phyloP scores from a whole-genome alignment of 2,888 invertebrate genomes.

The Drosophila rellima region DNA sequence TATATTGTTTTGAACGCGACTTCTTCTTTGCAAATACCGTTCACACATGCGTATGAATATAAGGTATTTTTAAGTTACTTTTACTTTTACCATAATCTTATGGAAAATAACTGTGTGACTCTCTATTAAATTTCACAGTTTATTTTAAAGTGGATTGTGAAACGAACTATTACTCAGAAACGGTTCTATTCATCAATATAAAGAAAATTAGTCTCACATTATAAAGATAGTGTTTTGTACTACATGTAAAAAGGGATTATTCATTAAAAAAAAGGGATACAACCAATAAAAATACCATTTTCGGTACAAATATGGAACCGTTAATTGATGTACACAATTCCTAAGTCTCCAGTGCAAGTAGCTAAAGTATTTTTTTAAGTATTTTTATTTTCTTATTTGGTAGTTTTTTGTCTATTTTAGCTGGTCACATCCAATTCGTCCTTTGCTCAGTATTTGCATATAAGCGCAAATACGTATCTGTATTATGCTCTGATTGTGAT shows the following conservation, averaged over 20 bases:
- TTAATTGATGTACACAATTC: no score
- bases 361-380: no score
- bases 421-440: background rate
- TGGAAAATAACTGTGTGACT: background rate
- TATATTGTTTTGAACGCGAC: constrained; percentile 63
- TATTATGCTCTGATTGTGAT: constrained; percentile 10
- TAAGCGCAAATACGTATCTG: constrained; percentile 7
- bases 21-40: constrained; percentile 53
- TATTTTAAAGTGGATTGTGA: background rate
- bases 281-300: background rate
- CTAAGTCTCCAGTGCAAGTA: no score
- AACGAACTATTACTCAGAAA: background rate
- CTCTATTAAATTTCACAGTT: background rate
- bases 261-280: no score
- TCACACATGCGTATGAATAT: constrained; percentile 55
- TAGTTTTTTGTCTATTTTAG: background rate
- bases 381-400: background rate
- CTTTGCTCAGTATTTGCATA: constrained; percentile 1
- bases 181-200: no score
- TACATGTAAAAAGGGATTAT: background rate
- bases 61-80: constrained; percentile 21
- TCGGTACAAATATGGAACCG: background rate
- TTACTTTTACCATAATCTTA: constrained; percentile 4
- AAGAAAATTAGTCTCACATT: no score
- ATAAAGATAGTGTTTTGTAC: background rate